phyloP scores from a whole-genome alignment of 2,797 vertebrate species.

The Alosa sapidissima region DNA sequence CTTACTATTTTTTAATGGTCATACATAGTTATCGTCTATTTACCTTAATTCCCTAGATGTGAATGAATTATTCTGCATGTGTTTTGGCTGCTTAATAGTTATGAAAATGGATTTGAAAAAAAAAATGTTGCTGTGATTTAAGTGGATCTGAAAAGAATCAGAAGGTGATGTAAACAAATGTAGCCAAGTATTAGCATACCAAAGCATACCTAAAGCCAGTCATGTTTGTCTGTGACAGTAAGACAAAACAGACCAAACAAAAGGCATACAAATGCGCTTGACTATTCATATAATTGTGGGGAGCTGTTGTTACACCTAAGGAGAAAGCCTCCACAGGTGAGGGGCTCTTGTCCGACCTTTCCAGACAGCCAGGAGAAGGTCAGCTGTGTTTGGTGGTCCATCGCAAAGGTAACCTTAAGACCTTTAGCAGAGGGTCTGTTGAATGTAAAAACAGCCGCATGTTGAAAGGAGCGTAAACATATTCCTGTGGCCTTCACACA shows the following conservation, averaged over 20 bases:
- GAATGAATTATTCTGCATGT: neutral
- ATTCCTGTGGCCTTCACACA: neutral
- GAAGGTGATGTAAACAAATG: no score
- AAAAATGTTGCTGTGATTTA: neutral
- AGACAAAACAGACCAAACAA: no score
- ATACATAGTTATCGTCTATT: neutral
- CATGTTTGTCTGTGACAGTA: no score
- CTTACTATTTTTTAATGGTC: neutral
- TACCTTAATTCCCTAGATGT: neutral
- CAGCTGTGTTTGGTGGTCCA: neutral
- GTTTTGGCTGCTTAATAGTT: neutral
- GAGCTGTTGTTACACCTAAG: neutral
- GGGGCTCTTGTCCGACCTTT: neutral
- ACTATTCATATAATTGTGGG: no score
- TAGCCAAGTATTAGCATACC: neutral
- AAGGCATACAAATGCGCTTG: no score
- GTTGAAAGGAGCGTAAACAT: neutral
- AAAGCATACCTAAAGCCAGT: no score
- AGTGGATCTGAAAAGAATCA: neutral
- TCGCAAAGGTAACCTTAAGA: constrained; percentile 11
- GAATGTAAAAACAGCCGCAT: neutral
- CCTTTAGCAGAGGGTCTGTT: neutral
- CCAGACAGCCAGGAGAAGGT: constrained; percentile 15
- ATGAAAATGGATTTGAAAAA: neutral
- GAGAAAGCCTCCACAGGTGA: constrained; percentile 3